A percentile compares a stretch with the other conserved stretches of the same genome.
Conservation (phyloP, 2,888 invertebrate species). For the Ecliptopera silaceata region DNA sequence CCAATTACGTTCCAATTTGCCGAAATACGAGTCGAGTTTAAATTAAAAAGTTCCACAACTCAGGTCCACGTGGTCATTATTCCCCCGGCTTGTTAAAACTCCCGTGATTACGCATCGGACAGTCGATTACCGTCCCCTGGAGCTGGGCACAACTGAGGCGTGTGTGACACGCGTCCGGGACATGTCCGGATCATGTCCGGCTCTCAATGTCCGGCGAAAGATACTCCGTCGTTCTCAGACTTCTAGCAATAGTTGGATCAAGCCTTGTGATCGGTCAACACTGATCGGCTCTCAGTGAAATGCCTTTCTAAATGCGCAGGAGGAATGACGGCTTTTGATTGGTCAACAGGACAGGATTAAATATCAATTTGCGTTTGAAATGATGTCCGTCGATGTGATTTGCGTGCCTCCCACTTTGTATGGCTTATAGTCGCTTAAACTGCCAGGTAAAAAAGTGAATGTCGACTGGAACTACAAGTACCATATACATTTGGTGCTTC, state of each 20-base stretch:
- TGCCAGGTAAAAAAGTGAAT: too few species aligned
- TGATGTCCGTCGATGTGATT: too few species aligned
- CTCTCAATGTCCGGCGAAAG: not conserved
- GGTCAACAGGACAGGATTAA: too few species aligned
- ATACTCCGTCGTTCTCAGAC: not conserved
- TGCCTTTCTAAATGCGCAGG: too few species aligned
- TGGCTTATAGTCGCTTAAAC: too few species aligned
- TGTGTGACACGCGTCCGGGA: not conserved
- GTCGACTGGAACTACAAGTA: too few species aligned
- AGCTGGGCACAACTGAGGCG: conserved; percentile 6
- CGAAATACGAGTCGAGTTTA: conserved; percentile 8
- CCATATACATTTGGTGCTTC: too few species aligned
- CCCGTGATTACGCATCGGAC: conserved; percentile 41
- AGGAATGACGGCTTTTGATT: too few species aligned
- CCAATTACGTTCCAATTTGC: conserved; percentile 11
- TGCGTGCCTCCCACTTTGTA: too few species aligned
- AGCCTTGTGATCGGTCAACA: not conserved
- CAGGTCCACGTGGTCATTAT: conserved; percentile 22
- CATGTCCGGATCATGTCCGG: conserved; percentile 6
- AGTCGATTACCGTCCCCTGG: conserved; percentile 33
- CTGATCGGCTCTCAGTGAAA: not conserved
- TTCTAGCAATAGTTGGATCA: not conserved
- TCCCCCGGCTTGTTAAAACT: conserved; percentile 33
- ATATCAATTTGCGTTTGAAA: too few species aligned
- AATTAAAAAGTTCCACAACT: conserved; percentile 32